A percentile compares a stretch with the other conserved stretches of the same genome.
Conservation (phyloP, 2,113 vertebrate genomes). For the Camelus dromedarius region DNA sequence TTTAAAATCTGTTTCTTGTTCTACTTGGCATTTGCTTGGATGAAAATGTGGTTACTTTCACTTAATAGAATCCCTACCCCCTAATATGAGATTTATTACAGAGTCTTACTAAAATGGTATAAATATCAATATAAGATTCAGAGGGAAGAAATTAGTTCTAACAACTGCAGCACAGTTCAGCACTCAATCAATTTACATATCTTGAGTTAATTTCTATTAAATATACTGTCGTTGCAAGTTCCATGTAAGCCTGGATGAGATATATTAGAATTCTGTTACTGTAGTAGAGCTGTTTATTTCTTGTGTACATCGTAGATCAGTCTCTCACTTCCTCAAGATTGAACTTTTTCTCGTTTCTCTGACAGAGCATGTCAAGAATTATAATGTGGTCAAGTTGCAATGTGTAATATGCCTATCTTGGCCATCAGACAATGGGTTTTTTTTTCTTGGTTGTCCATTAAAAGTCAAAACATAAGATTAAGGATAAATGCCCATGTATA, state of each 20-base stretch:
- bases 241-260: slow-evolving; percentile 49
- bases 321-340: slow-evolving; percentile 7
- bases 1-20: slow-evolving; percentile 66
- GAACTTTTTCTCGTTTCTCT: slow-evolving; percentile 9
- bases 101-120: slow-evolving; percentile 70
- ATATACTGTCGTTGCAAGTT: slow-evolving; percentile 57
- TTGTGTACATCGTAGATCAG: slow-evolving; percentile 45
- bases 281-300: slow-evolving; percentile 65
- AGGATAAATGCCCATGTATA: neutral
- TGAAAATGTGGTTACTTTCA: slow-evolving; percentile 55
- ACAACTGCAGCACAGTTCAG: slow-evolving; percentile 61
- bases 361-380: neutral
- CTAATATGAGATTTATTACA: slow-evolving; percentile 56
- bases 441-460: neutral
- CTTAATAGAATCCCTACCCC: slow-evolving; percentile 38
- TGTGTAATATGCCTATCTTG: neutral
- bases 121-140: slow-evolving; percentile 69
- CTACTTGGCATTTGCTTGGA: slow-evolving; percentile 58
- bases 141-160: slow-evolving; percentile 63
- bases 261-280: slow-evolving; percentile 75
- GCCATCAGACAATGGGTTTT: neutral
- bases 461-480: slow-evolving; percentile 29
- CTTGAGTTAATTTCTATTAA: slow-evolving; percentile 70
- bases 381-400: slow-evolving; percentile 25
- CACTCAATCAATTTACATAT: slow-evolving; percentile 70